phyloP scores from a whole-genome alignment of 2,797 vertebrate species.

The Argya squamiceps region DNA sequence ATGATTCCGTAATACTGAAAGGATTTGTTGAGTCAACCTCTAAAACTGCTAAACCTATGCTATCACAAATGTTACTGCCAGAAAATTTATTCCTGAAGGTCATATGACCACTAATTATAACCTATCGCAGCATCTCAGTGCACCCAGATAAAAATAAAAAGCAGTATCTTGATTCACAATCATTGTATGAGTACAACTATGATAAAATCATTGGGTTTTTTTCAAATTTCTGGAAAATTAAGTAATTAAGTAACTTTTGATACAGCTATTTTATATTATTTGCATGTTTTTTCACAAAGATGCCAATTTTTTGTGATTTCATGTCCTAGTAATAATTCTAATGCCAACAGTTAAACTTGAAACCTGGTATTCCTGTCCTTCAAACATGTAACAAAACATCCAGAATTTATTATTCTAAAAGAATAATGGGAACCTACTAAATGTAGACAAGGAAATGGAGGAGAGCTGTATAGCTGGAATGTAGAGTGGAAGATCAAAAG shows the following conservation, averaged over 20 bases:
- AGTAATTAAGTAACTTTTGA: background rate
- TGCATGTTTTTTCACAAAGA: background rate
- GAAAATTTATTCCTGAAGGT: background rate
- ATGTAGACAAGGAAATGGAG: background rate
- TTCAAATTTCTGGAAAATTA: background rate
- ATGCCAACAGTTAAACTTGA: background rate
- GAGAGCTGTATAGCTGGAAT: background rate
- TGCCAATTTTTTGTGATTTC: background rate
- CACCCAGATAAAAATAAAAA: background rate
- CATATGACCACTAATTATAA: background rate
- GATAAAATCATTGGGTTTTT: accelerated
- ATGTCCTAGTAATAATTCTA: background rate
- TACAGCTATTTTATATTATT: background rate
- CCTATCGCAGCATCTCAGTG: background rate
- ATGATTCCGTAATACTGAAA: background rate
- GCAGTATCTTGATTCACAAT: background rate
- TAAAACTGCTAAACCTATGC: background rate
- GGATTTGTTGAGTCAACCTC: background rate
- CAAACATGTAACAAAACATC: background rate
- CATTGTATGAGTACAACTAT: background rate
- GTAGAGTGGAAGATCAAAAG: background rate
- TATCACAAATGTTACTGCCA: background rate
- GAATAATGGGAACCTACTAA: background rate
- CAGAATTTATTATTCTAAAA: background rate
- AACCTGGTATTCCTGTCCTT: background rate